A percentile compares a stretch with the other conserved stretches of the same genome.
Evolutionary conservation across 2,113 vertebrate genomes (phyloP).

Genomic region (Trichomycterus rosablanca): DNA sequence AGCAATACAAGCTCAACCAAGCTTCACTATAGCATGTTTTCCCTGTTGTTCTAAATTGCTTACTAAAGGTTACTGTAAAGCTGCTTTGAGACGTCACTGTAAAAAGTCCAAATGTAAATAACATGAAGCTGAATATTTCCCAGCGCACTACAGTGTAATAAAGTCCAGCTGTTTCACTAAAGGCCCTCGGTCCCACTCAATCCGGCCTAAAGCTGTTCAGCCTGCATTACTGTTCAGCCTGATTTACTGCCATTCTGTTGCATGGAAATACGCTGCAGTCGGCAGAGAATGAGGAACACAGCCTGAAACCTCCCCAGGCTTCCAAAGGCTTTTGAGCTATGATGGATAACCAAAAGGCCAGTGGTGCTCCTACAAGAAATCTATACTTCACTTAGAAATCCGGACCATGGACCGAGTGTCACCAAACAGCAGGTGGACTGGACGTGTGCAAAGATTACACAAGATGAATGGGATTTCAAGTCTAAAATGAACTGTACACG

Average conservation of each 20-base stretch:
- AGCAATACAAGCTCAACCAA: too few relatives aligned
- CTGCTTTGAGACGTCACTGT: background rate
- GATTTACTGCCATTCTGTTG: slow-evolving; percentile 12
- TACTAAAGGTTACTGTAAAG: background rate
- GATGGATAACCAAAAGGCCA: background rate
- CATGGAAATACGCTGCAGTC: background rate
- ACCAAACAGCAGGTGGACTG: slow-evolving; percentile 7
- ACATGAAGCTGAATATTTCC: background rate
- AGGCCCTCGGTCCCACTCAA: slow-evolving; percentile 1
- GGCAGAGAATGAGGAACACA: background rate
- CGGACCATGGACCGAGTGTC: background rate
- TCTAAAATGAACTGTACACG: background rate
- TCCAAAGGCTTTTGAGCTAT: background rate
- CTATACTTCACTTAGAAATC: background rate
- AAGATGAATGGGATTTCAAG: background rate
- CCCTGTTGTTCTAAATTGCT: too few relatives aligned
- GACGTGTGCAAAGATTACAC: slow-evolving; percentile 5
- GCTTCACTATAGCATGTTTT: too few relatives aligned
- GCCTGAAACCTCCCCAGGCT: background rate
- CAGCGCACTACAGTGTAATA: background rate
- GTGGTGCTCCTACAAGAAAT: background rate
- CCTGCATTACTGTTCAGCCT: background rate
- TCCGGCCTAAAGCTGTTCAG: slow-evolving; percentile 20
- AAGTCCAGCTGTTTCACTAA: background rate
- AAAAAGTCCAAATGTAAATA: too few relatives aligned